These are phyloP conservation scores for Alca torda DNA, from an alignment of 2,797 vertebrate species.

Conservation along the genomic window DNA sequence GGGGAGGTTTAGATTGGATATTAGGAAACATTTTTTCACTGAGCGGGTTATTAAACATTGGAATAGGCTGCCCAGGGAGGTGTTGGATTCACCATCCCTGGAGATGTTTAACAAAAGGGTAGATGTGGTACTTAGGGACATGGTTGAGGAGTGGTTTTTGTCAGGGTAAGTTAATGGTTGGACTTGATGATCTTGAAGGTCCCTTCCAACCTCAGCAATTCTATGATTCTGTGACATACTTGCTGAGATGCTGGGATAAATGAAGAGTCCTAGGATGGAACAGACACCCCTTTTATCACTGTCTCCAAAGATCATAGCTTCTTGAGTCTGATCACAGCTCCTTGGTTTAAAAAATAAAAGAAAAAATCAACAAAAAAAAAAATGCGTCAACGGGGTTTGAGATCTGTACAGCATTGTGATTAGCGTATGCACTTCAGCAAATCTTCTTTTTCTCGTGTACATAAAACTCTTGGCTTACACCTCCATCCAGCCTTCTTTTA, in stretches of 20 bases:
- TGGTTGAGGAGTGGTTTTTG: too few relatives aligned
- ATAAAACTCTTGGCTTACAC: conserved; percentile 35
- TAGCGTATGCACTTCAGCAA: not conserved
- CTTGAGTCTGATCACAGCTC: not conserved
- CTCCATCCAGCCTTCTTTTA: not conserved
- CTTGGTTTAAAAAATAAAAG: not conserved
- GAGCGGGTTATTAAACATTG: too few relatives aligned
- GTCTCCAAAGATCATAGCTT: not conserved
- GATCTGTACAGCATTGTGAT: not conserved
- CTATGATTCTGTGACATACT: not conserved
- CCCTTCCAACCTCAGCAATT: too few relatives aligned
- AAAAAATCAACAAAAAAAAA: not conserved
- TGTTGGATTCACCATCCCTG: too few relatives aligned
- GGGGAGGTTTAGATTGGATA: too few relatives aligned
- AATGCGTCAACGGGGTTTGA: not conserved
- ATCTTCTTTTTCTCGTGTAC: not conserved
- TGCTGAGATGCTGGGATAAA: not conserved
- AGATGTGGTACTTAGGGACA: too few relatives aligned
- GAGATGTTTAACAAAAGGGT: too few relatives aligned
- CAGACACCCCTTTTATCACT: not conserved
- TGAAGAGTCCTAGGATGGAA: not conserved
- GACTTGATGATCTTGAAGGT: too few relatives aligned
- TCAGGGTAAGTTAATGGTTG: too few relatives aligned
- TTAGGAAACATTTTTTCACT: too few relatives aligned
- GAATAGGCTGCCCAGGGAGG: too few relatives aligned